Conservation (phyloP, 2,797 vertebrate genomes). For the Sciurus vulgaris region DNA sequence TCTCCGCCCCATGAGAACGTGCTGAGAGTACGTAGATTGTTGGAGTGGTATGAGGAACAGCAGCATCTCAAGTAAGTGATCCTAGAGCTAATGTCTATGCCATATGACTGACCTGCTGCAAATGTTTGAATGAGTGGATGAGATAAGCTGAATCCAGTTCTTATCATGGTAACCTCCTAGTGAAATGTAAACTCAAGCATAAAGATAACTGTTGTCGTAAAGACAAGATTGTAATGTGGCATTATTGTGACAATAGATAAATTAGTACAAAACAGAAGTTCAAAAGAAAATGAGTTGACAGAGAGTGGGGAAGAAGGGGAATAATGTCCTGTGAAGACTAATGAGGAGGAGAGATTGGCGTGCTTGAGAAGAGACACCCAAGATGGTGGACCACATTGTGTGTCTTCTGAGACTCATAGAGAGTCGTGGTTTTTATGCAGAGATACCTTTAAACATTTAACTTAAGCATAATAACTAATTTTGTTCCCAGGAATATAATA, state of each 20-base stretch:
- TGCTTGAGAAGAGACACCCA: background rate
- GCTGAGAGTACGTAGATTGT: background rate
- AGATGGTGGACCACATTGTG: accelerated
- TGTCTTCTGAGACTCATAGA: background rate
- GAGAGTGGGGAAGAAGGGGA: background rate
- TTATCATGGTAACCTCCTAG: no score
- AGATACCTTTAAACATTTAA: background rate
- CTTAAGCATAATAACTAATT: background rate
- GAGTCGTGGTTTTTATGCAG: background rate
- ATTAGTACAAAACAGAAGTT: background rate
- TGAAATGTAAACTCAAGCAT: background rate
- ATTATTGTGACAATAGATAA: background rate
- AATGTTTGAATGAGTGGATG: background rate
- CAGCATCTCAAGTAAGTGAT: background rate
- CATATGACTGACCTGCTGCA: background rate
- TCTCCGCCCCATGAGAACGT: background rate
- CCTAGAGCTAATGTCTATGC: background rate
- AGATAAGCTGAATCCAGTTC: background rate
- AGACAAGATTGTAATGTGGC: background rate
- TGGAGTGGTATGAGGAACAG: background rate
- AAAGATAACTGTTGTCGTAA: background rate
- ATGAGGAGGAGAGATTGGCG: background rate
- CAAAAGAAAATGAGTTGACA: background rate
- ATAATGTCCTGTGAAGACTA: no score
- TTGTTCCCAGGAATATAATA: background rate